phyloP scores from a whole-genome alignment of 2,888 invertebrate genomes.

The Drosophila hamatofila region DNA sequence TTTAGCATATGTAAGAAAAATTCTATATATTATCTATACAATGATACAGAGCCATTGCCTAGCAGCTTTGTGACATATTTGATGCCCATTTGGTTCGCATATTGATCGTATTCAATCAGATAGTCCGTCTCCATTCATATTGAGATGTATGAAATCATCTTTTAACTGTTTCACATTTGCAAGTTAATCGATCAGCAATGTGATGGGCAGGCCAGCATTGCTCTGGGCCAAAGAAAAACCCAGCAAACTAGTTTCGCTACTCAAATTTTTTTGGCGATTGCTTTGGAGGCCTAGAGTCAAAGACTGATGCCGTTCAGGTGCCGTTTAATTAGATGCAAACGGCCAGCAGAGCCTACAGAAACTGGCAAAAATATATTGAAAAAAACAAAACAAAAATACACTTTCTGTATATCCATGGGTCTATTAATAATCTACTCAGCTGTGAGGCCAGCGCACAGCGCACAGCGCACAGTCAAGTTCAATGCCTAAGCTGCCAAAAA shows the following conservation, averaged over 20 bases:
- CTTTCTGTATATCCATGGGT: conserved; percentile 28
- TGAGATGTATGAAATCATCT: conserved; percentile 46
- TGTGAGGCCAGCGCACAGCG: conserved; percentile 33
- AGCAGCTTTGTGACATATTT: neutral
- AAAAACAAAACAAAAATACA: neutral
- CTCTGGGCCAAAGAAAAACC: conserved; percentile 42
- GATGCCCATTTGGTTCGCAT: neutral
- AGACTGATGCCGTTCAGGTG: conserved; percentile 37
- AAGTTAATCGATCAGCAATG: conserved; percentile 53
- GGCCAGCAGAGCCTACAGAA: conserved; percentile 45
- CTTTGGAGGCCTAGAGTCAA: conserved; percentile 42
- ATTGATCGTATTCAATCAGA: conserved; percentile 10
- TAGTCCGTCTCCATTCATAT: conserved; percentile 35
- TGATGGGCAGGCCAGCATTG: conserved; percentile 19
- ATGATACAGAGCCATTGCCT: neutral
- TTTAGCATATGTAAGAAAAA: neutral
- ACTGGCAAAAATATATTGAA: conserved; percentile 25
- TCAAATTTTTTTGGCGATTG: conserved; percentile 15
- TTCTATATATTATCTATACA: neutral
- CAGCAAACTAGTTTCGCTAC: conserved; percentile 41
- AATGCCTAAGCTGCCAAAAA: conserved; percentile 64
- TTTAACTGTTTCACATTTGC: conserved; percentile 53
- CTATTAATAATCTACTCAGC: conserved; percentile 29
- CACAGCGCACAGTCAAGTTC: conserved; percentile 68
- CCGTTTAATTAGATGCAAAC: conserved; percentile 64